Evolutionary conservation across 2,113 vertebrate species (phyloP), one percentile per base, ranked within the genome.

Genomic region (Proteles cristata): DNA sequence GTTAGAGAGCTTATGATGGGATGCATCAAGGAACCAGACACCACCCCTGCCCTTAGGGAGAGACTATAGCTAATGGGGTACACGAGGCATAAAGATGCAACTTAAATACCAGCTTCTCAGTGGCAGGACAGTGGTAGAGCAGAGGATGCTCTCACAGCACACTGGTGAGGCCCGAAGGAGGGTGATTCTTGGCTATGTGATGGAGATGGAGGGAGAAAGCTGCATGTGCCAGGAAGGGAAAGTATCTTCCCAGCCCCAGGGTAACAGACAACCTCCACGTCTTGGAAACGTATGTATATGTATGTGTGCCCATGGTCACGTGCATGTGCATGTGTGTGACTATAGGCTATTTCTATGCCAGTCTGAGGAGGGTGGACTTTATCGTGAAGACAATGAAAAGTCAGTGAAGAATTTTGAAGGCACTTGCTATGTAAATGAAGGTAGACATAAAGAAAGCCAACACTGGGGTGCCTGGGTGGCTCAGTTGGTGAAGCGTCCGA

Each of bases 101-200:
- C 48, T 95, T 45, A 94, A 86, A 97, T 25, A 28, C 11, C 50
- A 43, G 84, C 28, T 86, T 55, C 61, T 88, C 71, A 66, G 16
- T 45, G 69, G 7, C 43, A 33, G 9, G 90, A 88, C 2, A 63
- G 50, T 73, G 7, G 21, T 19, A 23, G 63, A 87, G 26, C 7
- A 61, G 31, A 61, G 28, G 26, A 82, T 66, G 77, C 17, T 80
- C n/a, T 65, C 39, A 35, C 0, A 53, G 33, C 7, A 39, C 14
- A 5, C 5, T 2, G 23, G 45, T 43, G 82, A 81, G n/a, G 55
- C 14, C 25, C 2, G 28, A 81, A 31, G 19, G 71, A 79, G 2
- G 15, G 45, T 2, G 28, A 71, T 68, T 74, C n/a, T 43, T 21
- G 33, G 28, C 39, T 39, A 25, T 2, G 50, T 23, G 17, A 84